Evolutionary conservation across 2,797 vertebrate species (phyloP).

Genomic region (Propithecus perrieri): DNA sequence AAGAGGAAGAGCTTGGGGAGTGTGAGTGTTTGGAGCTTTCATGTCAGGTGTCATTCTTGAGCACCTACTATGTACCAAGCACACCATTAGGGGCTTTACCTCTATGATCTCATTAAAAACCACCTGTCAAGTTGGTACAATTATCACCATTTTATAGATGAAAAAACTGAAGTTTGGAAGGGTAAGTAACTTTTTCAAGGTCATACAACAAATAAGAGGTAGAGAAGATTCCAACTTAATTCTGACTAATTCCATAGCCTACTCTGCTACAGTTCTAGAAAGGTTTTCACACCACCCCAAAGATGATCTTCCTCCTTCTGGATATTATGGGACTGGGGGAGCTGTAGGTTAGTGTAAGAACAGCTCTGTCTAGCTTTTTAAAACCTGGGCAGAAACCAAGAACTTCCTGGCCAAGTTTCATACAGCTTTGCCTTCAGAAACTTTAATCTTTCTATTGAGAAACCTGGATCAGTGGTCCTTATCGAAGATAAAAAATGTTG

Average conservation of each 20-base stretch:
- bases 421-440: conserved; percentile 33
- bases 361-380: conserved; percentile 3
- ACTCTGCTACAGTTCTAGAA: background rate
- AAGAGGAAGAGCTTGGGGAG: background rate
- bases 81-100: background rate
- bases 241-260: background rate
- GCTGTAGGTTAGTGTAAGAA: background rate
- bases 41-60: background rate
- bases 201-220: background rate
- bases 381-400: background rate
- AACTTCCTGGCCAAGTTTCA: background rate
- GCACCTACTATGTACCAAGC: background rate
- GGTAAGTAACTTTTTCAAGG: background rate
- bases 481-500: background rate
- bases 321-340: background rate
- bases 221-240: background rate
- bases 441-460: conserved; percentile 8
- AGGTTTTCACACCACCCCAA: background rate
- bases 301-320: background rate
- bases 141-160: background rate
- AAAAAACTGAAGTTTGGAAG: background rate
- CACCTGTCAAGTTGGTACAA: background rate
- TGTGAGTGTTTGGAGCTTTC: background rate
- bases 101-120: conserved; percentile 19
- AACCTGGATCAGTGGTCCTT: background rate